Conservation (phyloP, 2,797 vertebrate species). For the Liparis tanakae region DNA sequence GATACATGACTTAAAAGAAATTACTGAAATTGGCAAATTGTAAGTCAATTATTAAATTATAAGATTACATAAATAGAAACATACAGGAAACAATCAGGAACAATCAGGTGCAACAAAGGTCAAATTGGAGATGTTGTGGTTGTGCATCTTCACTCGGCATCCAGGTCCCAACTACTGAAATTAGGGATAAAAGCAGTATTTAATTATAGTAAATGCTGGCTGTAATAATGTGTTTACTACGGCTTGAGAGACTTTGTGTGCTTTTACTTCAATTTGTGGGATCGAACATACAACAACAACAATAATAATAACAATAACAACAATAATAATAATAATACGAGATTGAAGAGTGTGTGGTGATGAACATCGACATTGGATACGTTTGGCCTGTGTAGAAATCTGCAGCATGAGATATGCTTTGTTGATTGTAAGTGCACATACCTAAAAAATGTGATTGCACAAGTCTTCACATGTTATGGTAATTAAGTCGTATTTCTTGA, state of each 20-base stretch:
- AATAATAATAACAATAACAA: too few species aligned
- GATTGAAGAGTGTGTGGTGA: conserved; percentile 5
- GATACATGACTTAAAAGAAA: not conserved
- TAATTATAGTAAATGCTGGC: not conserved
- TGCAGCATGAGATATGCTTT: conserved; percentile 11
- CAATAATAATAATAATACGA: not conserved
- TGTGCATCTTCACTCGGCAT: not conserved
- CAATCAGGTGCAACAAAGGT: conserved; percentile 10
- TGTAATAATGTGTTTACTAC: not conserved
- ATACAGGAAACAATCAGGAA: conserved; percentile 8
- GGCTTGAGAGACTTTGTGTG: conserved; percentile 2
- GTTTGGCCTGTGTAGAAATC: not conserved
- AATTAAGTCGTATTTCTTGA: not conserved
- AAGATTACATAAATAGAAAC: conserved; percentile 8
- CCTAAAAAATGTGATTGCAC: conserved; percentile 9
- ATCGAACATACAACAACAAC: not conserved
- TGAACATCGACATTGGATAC: not conserved
- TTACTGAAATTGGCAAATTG: not conserved
- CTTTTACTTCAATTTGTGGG: conserved; percentile 10
- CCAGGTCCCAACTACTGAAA: not conserved
- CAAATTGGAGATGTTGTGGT: not conserved
- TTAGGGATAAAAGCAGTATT: not conserved
- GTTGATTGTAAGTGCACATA: not conserved
- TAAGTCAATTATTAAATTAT: not conserved
- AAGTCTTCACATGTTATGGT: not conserved